Percentiles rank a stretch among this genome's conserved stretches.
phyloP scores from a whole-genome alignment of 2,113 vertebrate genomes.

The Acanthisitta chloris region DNA sequence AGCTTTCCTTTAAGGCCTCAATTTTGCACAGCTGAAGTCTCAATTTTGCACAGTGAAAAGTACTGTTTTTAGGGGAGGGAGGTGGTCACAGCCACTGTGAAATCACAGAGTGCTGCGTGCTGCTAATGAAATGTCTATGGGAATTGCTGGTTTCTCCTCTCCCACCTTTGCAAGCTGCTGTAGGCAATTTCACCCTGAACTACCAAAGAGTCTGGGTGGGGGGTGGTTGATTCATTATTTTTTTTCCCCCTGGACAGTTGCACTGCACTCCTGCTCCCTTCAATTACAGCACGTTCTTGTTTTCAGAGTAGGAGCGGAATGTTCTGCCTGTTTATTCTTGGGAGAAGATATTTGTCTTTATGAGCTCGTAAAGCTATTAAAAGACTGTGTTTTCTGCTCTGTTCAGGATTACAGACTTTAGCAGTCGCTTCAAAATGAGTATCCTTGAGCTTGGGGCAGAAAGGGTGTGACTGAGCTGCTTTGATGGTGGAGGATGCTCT shows the following conservation, averaged over 20 bases:
- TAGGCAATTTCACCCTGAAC: neutral
- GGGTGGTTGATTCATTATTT: neutral
- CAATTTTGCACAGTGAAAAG: neutral
- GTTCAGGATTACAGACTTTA: neutral
- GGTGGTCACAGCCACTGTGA: neutral
- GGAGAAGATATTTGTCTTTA: constrained; percentile 18
- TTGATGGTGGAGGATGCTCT: neutral
- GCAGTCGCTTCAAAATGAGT: constrained; percentile 9
- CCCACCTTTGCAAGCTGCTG: neutral
- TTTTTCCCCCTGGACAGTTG: neutral
- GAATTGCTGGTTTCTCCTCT: neutral
- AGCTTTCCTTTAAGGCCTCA: neutral
- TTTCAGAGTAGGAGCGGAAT: neutral
- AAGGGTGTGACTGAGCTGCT: neutral
- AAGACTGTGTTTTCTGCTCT: neutral
- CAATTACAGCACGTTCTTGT: neutral
- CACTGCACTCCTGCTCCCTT: neutral
- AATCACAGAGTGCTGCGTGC: neutral
- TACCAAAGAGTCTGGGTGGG: neutral
- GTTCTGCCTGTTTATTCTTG: constrained; percentile 22
- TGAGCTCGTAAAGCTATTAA: constrained; percentile 44
- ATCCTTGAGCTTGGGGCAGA: neutral
- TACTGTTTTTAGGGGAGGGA: neutral
- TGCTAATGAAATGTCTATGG: neutral
- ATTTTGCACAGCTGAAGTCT: neutral